Conservation (phyloP, 2,888 invertebrate species). For the Tenthredo amoena region DNA sequence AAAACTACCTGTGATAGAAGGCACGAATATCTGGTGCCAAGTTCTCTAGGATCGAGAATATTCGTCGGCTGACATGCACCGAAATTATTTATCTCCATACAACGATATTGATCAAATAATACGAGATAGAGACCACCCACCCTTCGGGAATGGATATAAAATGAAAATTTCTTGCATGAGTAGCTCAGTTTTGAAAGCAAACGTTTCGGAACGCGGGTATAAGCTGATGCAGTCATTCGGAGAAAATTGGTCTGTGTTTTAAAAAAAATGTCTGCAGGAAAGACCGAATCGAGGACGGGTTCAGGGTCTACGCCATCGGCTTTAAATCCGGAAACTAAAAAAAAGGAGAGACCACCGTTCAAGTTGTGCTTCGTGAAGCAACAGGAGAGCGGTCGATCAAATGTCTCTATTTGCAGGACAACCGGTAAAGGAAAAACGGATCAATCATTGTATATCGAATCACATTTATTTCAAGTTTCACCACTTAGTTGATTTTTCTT, state of each 20-base stretch:
- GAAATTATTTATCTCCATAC: slow-evolving; percentile 52
- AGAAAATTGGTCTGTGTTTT: slow-evolving; percentile 25
- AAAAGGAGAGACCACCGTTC: slow-evolving; percentile 65
- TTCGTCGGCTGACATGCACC: slow-evolving; percentile 35
- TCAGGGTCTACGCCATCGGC: slow-evolving; percentile 32
- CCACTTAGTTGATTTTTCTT: background rate
- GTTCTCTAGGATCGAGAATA: background rate
- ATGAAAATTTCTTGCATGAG: slow-evolving; percentile 28
- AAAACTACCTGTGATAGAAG: background rate
- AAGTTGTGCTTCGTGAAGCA: slow-evolving; percentile 70
- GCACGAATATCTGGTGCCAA: slow-evolving; percentile 23
- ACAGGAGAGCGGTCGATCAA: slow-evolving; percentile 68
- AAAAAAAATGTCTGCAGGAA: slow-evolving; percentile 21
- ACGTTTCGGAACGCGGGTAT: slow-evolving; percentile 15
- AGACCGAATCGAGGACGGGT: slow-evolving; percentile 30
- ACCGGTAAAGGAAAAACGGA: slow-evolving; percentile 63
- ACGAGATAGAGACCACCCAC: slow-evolving; percentile 1
- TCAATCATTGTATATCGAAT: background rate
- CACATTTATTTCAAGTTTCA: background rate
- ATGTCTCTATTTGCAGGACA: slow-evolving; percentile 62
- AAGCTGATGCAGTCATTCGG: background rate
- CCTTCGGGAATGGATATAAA: slow-evolving; percentile 38
- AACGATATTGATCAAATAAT: slow-evolving; percentile 63
- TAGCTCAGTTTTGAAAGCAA: slow-evolving; percentile 36
- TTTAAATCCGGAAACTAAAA: background rate